Evolutionary conservation across 2,888 invertebrate genomes (phyloP), one percentile per base, ranked within the genome.

Genomic region (Gymnoscelis rufifasciata): DNA sequence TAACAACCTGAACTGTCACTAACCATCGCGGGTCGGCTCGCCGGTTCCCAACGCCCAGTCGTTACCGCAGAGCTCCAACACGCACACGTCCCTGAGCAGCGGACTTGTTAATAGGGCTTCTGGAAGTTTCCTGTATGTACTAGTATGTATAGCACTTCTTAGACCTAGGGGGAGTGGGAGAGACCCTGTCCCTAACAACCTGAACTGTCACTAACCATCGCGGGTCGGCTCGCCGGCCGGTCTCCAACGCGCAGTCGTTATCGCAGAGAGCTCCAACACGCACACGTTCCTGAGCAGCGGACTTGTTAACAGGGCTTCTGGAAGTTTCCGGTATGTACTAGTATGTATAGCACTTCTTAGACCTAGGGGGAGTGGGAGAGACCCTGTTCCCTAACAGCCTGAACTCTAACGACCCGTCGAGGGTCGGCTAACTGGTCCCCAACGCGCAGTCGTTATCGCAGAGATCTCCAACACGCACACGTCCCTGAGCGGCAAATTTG

Each of bases 171-270:
- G 86, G 73, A 0, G 80, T 75, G 3, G 87, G 83, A 27, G 89
- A 79, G 40, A 81, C 74, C 51, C 56, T 80, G 57, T 89, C 62
- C 90, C 73, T 43, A 90, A 84, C 38, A 89, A 88, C 43, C 50
- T 89, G 35, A 87, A 73, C 1, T 88, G 87, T 0, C 87, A 83
- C 46, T 88, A 91, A 60, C 93, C 91, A 6, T 92, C 91, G 36
- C 84, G 91, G 53, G 90, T 91, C 0, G 90, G 90, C 7, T 92
- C 92, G 0, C 92, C 92, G n/a, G n/a, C n/a, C n/a, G 0, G 89
- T 90, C 14, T 89, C 89, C 1, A 82, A 83, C 43, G 74, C 80
- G 2, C 87, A 83, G 30, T 88, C 89, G 1, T 52, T 88, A 29
- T 87, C 86, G 0, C 86, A 84, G 15, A n/a, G n/a, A 78, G 82